A percentile compares a stretch with the other conserved stretches of the same genome.
These are phyloP conservation scores for Belgica antarctica DNA, from an alignment of 2,888 invertebrate species.

Conservation along the genomic window DNA sequence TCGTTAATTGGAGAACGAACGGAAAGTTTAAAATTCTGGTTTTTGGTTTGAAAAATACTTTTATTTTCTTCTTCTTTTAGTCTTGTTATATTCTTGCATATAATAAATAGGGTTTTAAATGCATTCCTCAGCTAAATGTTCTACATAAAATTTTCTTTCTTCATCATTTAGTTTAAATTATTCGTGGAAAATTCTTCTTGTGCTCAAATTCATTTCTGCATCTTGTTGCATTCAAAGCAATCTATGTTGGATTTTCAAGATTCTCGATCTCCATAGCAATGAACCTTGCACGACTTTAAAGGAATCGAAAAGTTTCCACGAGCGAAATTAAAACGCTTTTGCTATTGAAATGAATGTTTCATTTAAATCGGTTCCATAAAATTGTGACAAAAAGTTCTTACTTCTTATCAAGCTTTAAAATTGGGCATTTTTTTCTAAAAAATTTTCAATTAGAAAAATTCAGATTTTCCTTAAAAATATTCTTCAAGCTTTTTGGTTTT, in stretches of 20 bases:
- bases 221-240: slow-evolving; percentile 8
- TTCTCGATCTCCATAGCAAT: neutral
- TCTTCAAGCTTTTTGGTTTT: neutral
- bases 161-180: slow-evolving; percentile 12
- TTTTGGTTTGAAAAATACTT: slow-evolving; percentile 43
- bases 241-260: neutral
- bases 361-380: neutral
- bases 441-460: slow-evolving; percentile 19
- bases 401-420: slow-evolving; percentile 1
- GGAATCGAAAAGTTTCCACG: neutral
- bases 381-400: slow-evolving; percentile 20
- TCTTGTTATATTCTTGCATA: slow-evolving; percentile 41
- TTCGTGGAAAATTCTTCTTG: neutral
- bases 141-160: slow-evolving; percentile 37
- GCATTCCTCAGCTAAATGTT: slow-evolving; percentile 35
- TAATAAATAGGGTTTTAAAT: slow-evolving; percentile 43
- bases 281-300: neutral
- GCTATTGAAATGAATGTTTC: slow-evolving; percentile 10
- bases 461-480: slow-evolving; percentile 13
- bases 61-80: slow-evolving; percentile 41
- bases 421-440: slow-evolving; percentile 13
- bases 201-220: neutral
- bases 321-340: neutral
- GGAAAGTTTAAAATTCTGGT: too few relatives aligned
- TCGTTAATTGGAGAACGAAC: too few relatives aligned